Conservation (phyloP, 2,113 vertebrate genomes). For the Bungarus multicinctus region DNA sequence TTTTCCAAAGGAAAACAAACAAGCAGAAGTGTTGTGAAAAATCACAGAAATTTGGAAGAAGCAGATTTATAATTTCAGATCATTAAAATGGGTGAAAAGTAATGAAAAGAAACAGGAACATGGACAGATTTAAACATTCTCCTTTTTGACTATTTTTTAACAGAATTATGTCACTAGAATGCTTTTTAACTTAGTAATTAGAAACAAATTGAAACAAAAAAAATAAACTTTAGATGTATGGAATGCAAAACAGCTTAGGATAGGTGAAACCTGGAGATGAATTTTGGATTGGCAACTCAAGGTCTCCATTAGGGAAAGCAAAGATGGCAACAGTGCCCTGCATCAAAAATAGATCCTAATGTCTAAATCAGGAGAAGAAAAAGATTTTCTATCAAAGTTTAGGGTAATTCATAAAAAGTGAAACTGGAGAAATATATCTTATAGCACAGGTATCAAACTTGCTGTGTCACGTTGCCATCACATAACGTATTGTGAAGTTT, state of each 20-base stretch:
- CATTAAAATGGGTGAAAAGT: background rate
- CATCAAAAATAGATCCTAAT: background rate
- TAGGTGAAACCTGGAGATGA: background rate
- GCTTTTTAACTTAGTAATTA: background rate
- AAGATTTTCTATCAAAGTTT: background rate
- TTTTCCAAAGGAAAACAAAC: background rate
- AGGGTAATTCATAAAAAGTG: background rate
- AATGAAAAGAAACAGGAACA: background rate
- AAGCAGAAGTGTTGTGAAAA: background rate
- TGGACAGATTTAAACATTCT: background rate
- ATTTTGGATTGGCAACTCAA: background rate
- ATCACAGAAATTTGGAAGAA: background rate
- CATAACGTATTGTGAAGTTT: too few relatives aligned
- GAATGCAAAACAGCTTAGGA: background rate
- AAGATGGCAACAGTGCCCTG: background rate
- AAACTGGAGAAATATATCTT: background rate
- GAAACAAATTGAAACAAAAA: background rate
- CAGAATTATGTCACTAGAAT: background rate
- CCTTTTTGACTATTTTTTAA: background rate
- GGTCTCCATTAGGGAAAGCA: background rate
- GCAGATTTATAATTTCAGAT: background rate
- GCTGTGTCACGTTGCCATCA: too few relatives aligned
- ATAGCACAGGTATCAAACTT: too few relatives aligned
- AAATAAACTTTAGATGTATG: too few relatives aligned
- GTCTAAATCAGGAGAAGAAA: background rate